These are phyloP conservation scores for Subanguina moxae DNA, from an alignment of 1,140 invertebrate genomes.

Conservation along the genomic window DNA sequence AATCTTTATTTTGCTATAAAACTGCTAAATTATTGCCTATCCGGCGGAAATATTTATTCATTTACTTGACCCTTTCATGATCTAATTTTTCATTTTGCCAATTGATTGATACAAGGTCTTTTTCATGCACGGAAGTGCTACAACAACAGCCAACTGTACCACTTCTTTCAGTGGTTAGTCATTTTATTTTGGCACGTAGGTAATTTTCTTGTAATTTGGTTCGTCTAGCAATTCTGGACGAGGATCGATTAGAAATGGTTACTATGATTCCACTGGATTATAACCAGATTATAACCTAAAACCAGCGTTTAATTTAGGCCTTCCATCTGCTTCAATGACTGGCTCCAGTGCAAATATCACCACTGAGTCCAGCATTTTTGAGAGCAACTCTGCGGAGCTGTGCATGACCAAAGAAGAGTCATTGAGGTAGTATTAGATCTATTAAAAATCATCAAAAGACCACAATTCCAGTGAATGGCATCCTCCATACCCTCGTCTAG, in stretches of 20 bases:
- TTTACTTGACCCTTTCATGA: too few species aligned
- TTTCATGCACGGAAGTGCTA: constrained; percentile 1
- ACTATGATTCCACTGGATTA: background rate
- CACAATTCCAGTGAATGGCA: constrained; percentile 31
- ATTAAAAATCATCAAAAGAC: too few species aligned
- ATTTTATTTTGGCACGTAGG: background rate
- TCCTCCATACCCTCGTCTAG: constrained; percentile 51
- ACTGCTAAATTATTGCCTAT: too few species aligned
- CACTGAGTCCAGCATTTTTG: background rate
- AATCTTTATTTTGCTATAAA: too few species aligned
- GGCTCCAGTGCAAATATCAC: background rate
- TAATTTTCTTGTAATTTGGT: background rate
- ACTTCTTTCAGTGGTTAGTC: background rate
- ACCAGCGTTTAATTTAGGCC: background rate
- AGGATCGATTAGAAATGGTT: background rate
- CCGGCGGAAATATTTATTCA: too few species aligned
- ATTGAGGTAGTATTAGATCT: too few species aligned
- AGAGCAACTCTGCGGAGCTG: background rate
- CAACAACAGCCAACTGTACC: background rate
- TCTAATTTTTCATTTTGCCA: too few species aligned
- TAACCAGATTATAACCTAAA: background rate
- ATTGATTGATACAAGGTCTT: too few species aligned
- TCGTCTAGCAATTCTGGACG: background rate
- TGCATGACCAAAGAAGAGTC: background rate
- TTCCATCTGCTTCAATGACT: background rate